These are phyloP conservation scores for Tenebrio molitor DNA, from an alignment of 1,140 invertebrate species.

Conservation along the genomic window DNA sequence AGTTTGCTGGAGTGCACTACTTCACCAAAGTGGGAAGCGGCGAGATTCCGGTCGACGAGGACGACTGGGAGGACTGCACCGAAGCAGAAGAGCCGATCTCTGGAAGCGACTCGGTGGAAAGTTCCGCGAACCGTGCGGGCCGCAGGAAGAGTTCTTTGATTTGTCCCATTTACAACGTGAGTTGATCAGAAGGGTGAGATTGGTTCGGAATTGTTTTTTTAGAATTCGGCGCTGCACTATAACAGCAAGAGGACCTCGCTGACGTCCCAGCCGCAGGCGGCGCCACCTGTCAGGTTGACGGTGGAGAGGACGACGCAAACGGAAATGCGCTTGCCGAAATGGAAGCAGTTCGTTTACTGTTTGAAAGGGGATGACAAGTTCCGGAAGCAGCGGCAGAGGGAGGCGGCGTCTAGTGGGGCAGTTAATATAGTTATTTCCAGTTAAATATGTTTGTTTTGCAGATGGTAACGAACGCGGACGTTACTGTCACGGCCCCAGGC, in stretches of 20 bases:
- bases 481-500: constrained; percentile 71
- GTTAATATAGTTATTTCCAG: constrained; percentile 38
- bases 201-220: constrained; percentile 36
- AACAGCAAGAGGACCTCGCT: constrained; percentile 59
- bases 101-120: constrained; percentile 52
- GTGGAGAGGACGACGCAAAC: constrained; percentile 88
- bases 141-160: constrained; percentile 70
- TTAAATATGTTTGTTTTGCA: not conserved
- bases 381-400: constrained; percentile 79
- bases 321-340: constrained; percentile 78
- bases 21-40: constrained; percentile 81
- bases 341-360: constrained; percentile 84
- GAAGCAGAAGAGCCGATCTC: constrained; percentile 68
- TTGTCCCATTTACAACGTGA: constrained; percentile 75
- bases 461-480: constrained; percentile 52
- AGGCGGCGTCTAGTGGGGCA: constrained; percentile 72
- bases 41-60: constrained; percentile 83
- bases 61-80: constrained; percentile 80
- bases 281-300: constrained; percentile 70
- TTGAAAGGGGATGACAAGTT: constrained; percentile 84
- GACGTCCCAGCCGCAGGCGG: constrained; percentile 49
- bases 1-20: constrained; percentile 96
- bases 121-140: constrained; percentile 47
- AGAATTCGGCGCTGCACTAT: constrained; percentile 59
- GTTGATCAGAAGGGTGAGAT: constrained; percentile 52